Conservation (phyloP, 53 echinoderm and acorn worm species). For the Holothuria leucospilota region DNA sequence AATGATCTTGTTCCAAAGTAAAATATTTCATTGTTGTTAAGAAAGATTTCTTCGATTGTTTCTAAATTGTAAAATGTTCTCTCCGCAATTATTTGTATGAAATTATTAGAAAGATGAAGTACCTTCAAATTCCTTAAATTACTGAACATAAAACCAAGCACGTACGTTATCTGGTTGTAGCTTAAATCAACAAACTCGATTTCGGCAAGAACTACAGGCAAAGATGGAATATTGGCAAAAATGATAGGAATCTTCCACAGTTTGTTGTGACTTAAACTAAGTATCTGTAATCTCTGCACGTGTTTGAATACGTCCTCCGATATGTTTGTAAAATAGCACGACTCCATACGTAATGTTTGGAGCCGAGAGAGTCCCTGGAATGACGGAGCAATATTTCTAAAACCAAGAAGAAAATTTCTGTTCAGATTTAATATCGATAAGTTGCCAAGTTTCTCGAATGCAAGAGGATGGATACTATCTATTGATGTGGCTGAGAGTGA, state of each 20-base stretch:
- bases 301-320: background rate
- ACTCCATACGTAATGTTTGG: background rate
- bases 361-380: background rate
- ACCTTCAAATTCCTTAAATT: background rate
- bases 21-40: background rate
- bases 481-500: background rate
- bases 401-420: conserved; percentile 3
- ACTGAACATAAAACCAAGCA: background rate
- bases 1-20: background rate
- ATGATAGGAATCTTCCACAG: background rate
- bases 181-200: conserved; percentile 1
- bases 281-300: background rate
- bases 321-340: background rate
- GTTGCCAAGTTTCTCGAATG: background rate
- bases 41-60: background rate
- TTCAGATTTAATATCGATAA: background rate
- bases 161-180: background rate
- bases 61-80: conserved; percentile 10
- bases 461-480: background rate
- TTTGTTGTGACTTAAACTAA: background rate
- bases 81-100: background rate
- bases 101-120: background rate
- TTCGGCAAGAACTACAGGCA: background rate
- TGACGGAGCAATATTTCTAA: background rate
- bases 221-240: background rate